Evolutionary conservation across 2,888 invertebrate species (phyloP).

Genomic region (Xylota sylvarum): DNA sequence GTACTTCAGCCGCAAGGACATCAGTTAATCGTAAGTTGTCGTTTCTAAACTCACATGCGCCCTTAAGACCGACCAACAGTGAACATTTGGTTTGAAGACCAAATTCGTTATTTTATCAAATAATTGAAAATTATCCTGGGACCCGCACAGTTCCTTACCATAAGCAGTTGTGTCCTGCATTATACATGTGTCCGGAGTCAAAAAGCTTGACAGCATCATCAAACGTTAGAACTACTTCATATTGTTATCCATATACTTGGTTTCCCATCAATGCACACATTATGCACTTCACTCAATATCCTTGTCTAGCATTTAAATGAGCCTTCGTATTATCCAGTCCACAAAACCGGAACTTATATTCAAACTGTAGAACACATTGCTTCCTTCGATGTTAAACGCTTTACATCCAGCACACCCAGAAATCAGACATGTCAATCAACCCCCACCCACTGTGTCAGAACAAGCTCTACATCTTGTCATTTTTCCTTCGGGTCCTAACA

Average conservation of each 20-base stretch:
- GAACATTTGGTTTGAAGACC: too few relatives aligned
- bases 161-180: neutral
- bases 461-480: slow-evolving; percentile 2
- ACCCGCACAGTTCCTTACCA: too few relatives aligned
- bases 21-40: too few relatives aligned
- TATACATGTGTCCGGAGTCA: neutral
- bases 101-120: too few relatives aligned
- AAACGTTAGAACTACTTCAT: neutral
- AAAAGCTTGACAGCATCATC: slow-evolving; percentile 1
- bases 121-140: too few relatives aligned
- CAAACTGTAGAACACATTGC: neutral
- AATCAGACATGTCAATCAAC: neutral
- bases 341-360: neutral
- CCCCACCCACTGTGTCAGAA: neutral
- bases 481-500: neutral
- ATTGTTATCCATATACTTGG: neutral
- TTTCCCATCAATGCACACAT: neutral
- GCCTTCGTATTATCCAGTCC: neutral
- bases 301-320: neutral
- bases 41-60: too few relatives aligned
- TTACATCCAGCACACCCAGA: neutral
- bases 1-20: too few relatives aligned
- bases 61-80: too few relatives aligned
- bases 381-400: neutral
- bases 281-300: neutral